Evolutionary conservation across 2,888 invertebrate species (phyloP).

Genomic region (Herminia tarsipennalis): DNA sequence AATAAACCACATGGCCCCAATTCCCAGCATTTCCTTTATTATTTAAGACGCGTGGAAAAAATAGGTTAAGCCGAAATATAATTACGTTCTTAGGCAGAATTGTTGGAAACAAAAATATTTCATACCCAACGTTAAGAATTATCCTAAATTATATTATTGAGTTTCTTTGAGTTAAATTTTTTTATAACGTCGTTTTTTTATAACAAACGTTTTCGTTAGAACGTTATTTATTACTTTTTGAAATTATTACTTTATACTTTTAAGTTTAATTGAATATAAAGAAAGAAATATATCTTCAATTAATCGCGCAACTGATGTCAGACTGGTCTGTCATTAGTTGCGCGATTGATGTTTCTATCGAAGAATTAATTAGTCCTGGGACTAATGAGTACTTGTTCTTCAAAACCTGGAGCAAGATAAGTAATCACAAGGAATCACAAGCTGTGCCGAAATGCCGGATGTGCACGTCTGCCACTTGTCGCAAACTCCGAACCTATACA

Average conservation of each 20-base stretch:
- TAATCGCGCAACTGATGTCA: too few relatives aligned
- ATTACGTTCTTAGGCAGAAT: constrained; percentile 28
- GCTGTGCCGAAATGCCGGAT: too few relatives aligned
- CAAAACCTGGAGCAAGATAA: too few relatives aligned
- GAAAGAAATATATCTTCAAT: too few relatives aligned
- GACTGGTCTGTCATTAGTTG: too few relatives aligned
- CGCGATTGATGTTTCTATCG: too few relatives aligned
- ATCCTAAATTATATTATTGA: constrained; percentile 5
- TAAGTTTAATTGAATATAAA: too few relatives aligned
- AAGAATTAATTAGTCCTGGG: too few relatives aligned
- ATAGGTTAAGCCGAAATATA: constrained; percentile 33
- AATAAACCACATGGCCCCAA: constrained; percentile 1
- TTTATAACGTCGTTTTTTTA: constrained; percentile 1
- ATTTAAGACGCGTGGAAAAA: constrained; percentile 22
- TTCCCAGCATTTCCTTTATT: constrained; percentile 9
- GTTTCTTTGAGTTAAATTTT: constrained; percentile 2
- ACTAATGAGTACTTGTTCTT: too few relatives aligned
- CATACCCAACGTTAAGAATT: neutral
- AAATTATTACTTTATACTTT: constrained; percentile 7
- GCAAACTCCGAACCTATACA: too few relatives aligned
- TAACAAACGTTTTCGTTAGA: constrained; percentile 1
- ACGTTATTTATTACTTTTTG: neutral
- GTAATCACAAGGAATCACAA: too few relatives aligned
- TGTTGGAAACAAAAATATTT: constrained; percentile 4
- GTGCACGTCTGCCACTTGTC: too few relatives aligned